phyloP scores from a whole-genome alignment of 2,888 invertebrate species.

The Sphecodes monilicornis region DNA sequence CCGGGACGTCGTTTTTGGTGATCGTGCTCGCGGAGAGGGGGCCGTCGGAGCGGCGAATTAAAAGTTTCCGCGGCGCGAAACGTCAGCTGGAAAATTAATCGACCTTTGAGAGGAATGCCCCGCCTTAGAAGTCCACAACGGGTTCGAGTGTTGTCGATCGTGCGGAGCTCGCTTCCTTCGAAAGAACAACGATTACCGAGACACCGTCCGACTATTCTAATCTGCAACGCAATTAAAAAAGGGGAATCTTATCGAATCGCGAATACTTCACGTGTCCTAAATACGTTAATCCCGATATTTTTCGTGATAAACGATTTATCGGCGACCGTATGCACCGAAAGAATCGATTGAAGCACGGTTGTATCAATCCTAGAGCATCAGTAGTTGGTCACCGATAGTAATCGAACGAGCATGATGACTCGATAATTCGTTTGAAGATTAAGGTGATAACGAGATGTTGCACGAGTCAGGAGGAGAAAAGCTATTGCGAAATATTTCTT shows the following conservation, averaged over 20 bases:
- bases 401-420: not conserved
- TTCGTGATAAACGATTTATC: conserved; percentile 18
- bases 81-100: conserved; percentile 38
- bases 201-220: conserved; percentile 23
- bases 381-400: not conserved
- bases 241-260: conserved; percentile 22
- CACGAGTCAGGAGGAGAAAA: not conserved
- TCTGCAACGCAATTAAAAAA: conserved; percentile 12
- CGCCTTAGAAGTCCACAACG: conserved; percentile 1
- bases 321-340: not conserved
- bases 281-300: conserved; percentile 3
- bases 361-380: not conserved
- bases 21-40: not conserved
- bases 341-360: not conserved
- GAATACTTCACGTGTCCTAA: conserved; percentile 7
- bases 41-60: conserved; percentile 23
- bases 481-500: not conserved
- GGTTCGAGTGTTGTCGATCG: not conserved
- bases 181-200: not conserved
- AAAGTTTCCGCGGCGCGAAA: conserved; percentile 48
- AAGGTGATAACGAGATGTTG: not conserved
- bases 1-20: conserved; percentile 25
- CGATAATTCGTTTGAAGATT: not conserved
- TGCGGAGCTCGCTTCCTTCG: not conserved
- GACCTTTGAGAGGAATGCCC: conserved; percentile 26